A percentile compares a stretch with the other conserved stretches of the same genome.
phyloP scores from a whole-genome alignment of 1,140 invertebrate genomes.

The Tetragnatha versicolor region DNA sequence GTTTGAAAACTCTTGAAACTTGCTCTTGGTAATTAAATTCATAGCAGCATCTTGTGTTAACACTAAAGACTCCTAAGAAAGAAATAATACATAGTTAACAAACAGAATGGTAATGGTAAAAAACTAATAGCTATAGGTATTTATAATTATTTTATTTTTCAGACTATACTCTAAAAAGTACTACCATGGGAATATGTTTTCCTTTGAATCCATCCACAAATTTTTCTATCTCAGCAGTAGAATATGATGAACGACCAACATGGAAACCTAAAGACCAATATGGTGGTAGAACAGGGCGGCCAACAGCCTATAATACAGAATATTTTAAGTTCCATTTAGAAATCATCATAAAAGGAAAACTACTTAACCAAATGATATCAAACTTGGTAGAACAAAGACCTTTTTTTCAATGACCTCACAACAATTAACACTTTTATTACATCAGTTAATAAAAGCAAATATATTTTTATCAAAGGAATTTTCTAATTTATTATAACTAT shows the following conservation, averaged over 20 bases:
- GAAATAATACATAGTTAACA: neutral
- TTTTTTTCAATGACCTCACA: too few species aligned
- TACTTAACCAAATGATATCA: neutral
- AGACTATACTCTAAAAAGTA: neutral
- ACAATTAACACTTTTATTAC: too few species aligned
- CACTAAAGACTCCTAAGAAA: constrained; percentile 31
- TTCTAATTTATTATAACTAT: too few species aligned
- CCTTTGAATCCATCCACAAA: constrained; percentile 17
- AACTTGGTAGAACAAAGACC: too few species aligned
- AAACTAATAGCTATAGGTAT: neutral
- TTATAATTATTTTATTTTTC: neutral
- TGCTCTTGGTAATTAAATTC: neutral
- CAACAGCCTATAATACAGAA: constrained; percentile 54
- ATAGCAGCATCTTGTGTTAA: neutral
- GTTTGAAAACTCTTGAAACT: constrained; percentile 6
- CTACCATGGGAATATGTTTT: constrained; percentile 29
- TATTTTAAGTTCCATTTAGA: neutral
- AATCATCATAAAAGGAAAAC: neutral
- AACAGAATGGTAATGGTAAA: neutral
- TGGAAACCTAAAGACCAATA: constrained; percentile 64
- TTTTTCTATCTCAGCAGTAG: constrained; percentile 13
- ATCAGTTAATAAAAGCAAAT: too few species aligned
- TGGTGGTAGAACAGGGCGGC: constrained; percentile 60
- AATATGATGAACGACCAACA: constrained; percentile 52
- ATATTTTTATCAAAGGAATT: too few species aligned